Percentiles rank a stretch among this genome's conserved stretches.
Evolutionary conservation across 1,140 invertebrate species (phyloP).

Genomic region (Trinorchestia longiramus): DNA sequence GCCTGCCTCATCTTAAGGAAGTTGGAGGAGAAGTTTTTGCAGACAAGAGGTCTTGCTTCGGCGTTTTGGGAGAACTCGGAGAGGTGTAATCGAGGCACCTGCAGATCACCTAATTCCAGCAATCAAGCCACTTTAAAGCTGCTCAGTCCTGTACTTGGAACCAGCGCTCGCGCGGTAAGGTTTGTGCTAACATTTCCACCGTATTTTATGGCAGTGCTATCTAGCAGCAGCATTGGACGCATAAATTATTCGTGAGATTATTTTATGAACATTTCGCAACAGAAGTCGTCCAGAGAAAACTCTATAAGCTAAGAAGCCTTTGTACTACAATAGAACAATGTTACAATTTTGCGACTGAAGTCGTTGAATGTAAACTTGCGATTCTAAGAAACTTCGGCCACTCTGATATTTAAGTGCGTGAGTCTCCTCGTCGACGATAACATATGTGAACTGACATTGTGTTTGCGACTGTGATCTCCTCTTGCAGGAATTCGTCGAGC

Average conservation of each 20-base stretch:
- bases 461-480: neutral
- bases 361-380: neutral
- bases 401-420: neutral
- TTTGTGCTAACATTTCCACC: neutral
- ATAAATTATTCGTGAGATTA: neutral
- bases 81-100: slow-evolving; percentile 46
- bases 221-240: neutral
- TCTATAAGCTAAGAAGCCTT: neutral
- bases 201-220: neutral
- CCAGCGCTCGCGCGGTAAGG: neutral
- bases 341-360: neutral
- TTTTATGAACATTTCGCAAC: neutral
- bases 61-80: slow-evolving; percentile 35
- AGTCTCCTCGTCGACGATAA: neutral
- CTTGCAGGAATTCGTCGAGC: neutral
- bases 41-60: neutral
- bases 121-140: slow-evolving; percentile 42
- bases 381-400: neutral
- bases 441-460: neutral
- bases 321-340: neutral
- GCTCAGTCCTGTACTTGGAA: slow-evolving; percentile 19
- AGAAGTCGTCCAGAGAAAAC: neutral
- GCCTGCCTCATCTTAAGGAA: slow-evolving; percentile 24
- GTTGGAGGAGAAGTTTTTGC: slow-evolving; percentile 42
- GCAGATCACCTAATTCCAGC: slow-evolving; percentile 42